These are phyloP conservation scores for Idris sp. DNA, from an alignment of 1,140 invertebrate genomes.

Conservation along the genomic window DNA sequence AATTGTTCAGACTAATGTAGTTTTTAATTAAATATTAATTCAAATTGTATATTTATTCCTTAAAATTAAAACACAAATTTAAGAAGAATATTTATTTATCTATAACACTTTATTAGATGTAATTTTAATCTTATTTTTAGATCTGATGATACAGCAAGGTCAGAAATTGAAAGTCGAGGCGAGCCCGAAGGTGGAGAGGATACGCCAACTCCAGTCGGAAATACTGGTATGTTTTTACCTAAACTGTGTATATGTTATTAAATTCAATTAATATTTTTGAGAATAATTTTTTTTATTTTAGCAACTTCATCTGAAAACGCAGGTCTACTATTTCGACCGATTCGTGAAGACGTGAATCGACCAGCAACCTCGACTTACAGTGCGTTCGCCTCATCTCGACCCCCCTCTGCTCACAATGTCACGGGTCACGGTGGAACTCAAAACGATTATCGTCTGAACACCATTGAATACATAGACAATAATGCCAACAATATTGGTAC, in stretches of 20 bases:
- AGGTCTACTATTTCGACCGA: conserved; percentile 71
- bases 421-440: conserved; percentile 70
- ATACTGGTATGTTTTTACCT: too few species aligned
- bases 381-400: conserved; percentile 58
- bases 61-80: too few species aligned
- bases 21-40: too few species aligned
- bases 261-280: conserved; percentile 9
- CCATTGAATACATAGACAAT: conserved; percentile 77
- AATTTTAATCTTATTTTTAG: conserved; percentile 67
- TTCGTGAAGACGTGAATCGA: conserved; percentile 70
- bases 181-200: conserved; percentile 77
- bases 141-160: conserved; percentile 85
- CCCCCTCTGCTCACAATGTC: conserved; percentile 69
- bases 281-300: conserved; percentile 1
- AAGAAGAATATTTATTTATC: too few species aligned
- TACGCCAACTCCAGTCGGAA: conserved; percentile 65
- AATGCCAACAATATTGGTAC: conserved; percentile 76
- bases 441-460: conserved; percentile 73
- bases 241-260: not conserved
- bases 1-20: too few species aligned
- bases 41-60: too few species aligned
- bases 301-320: conserved; percentile 57
- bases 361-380: conserved; percentile 46
- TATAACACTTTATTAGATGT: too few species aligned
- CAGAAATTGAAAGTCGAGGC: conserved; percentile 80